Percentiles rank a stretch among this genome's conserved stretches.
Conservation (phyloP, 1,140 invertebrate genomes). For the Hyphantria cunea region DNA sequence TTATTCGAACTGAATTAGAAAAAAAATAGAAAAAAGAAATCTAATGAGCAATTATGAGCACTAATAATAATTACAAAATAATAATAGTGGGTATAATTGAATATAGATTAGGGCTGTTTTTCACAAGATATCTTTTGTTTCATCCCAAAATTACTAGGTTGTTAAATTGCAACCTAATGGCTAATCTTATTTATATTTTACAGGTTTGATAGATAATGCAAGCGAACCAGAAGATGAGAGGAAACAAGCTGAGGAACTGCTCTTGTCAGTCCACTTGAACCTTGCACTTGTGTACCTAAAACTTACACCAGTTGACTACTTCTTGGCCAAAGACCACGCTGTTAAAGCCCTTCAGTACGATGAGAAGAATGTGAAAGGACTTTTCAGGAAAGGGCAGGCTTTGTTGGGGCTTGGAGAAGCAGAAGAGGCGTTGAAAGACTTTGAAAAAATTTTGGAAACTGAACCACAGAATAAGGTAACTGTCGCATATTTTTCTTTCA, state of each 20-base stretch:
- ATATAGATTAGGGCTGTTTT: too few species aligned
- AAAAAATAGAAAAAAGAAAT: too few species aligned
- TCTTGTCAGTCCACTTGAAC: slow-evolving; percentile 91
- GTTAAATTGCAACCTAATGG: too few species aligned
- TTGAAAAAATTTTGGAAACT: slow-evolving; percentile 86
- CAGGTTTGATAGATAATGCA: slow-evolving; percentile 50
- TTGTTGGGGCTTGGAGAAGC: slow-evolving; percentile 89
- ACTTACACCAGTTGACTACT: slow-evolving; percentile 84
- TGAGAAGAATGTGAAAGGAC: slow-evolving; percentile 92
- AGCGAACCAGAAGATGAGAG: slow-evolving; percentile 59
- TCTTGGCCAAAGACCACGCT: slow-evolving; percentile 87
- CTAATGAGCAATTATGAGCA: too few species aligned
- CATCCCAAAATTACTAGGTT: too few species aligned
- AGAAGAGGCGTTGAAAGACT: slow-evolving; percentile 90
- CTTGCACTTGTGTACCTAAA: slow-evolving; percentile 94
- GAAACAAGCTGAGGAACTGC: slow-evolving; percentile 83
- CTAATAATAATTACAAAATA: too few species aligned
- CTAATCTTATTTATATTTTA: background rate
- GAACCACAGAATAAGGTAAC: slow-evolving; percentile 84
- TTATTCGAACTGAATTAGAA: too few species aligned
- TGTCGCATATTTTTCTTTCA: background rate
- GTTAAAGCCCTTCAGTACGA: slow-evolving; percentile 89
- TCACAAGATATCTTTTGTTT: too few species aligned
- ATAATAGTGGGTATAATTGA: too few species aligned
- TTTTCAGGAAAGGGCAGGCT: slow-evolving; percentile 94